These are phyloP conservation scores for Drosophila busckii DNA, from an alignment of 1,140 invertebrate species.

Conservation along the genomic window DNA sequence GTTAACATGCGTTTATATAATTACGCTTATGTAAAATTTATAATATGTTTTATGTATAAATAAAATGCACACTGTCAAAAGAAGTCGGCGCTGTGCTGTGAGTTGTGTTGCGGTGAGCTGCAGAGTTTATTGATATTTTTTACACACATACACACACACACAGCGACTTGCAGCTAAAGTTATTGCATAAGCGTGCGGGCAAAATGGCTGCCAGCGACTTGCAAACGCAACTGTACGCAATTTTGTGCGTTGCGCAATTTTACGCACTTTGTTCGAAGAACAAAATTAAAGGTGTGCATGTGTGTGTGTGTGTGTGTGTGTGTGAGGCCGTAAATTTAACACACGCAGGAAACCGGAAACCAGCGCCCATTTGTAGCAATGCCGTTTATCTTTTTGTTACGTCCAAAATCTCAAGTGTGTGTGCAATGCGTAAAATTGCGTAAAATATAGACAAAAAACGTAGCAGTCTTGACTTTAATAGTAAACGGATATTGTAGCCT, in stretches of 20 bases:
- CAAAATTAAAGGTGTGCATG: slow-evolving; percentile 48
- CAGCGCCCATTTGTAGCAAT: slow-evolving; percentile 65
- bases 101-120: neutral
- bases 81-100: slow-evolving; percentile 10
- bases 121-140: slow-evolving; percentile 67
- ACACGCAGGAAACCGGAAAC: slow-evolving; percentile 60
- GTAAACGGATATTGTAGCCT: slow-evolving; percentile 71
- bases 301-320: neutral
- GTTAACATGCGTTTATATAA: slow-evolving; percentile 45
- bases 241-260: slow-evolving; percentile 44
- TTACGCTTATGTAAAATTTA: slow-evolving; percentile 58
- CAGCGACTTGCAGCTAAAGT: slow-evolving; percentile 9
- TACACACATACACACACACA: slow-evolving; percentile 12
- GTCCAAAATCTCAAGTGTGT: slow-evolving; percentile 32
- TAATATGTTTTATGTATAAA: slow-evolving; percentile 67
- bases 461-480: slow-evolving; percentile 45
- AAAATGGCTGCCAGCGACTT: slow-evolving; percentile 20
- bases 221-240: slow-evolving; percentile 60
- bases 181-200: slow-evolving; percentile 29
- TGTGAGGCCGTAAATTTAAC: slow-evolving; percentile 53
- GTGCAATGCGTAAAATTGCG: slow-evolving; percentile 46
- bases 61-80: slow-evolving; percentile 58
- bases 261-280: neutral
- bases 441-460: slow-evolving; percentile 55
- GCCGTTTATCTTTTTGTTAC: slow-evolving; percentile 40